Conservation (phyloP, 2,888 invertebrate genomes). For the Agriopis marginaria region DNA sequence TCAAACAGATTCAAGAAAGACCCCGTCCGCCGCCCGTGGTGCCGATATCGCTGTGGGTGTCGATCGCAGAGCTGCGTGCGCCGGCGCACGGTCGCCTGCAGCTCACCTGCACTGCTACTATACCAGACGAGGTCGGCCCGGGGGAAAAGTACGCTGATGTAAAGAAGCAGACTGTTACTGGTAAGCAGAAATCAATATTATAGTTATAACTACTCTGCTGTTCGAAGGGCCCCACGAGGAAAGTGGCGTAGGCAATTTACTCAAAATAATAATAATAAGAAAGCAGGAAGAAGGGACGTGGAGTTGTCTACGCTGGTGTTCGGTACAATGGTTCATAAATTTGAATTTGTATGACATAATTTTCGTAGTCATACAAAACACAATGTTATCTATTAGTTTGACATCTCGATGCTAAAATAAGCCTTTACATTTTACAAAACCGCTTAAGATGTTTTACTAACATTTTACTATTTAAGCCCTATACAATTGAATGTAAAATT, state of each 20-base stretch:
- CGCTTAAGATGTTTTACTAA: neutral
- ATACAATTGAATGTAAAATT: neutral
- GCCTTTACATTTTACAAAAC: too few species aligned
- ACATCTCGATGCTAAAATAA: too few species aligned
- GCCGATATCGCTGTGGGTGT: slow-evolving; percentile 90
- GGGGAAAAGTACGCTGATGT: slow-evolving; percentile 91
- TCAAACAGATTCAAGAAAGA: slow-evolving; percentile 70
- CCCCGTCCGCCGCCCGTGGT: slow-evolving; percentile 78
- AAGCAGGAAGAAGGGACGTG: too few species aligned
- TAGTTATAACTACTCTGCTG: too few species aligned
- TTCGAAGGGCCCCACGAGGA: too few species aligned
- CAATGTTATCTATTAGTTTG: too few species aligned
- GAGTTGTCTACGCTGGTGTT: too few species aligned
- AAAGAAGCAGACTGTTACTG: slow-evolving; percentile 90
- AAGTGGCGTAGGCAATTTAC: too few species aligned
- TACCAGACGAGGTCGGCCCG: slow-evolving; percentile 90
- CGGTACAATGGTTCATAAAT: too few species aligned
- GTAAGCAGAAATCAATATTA: slow-evolving; percentile 72
- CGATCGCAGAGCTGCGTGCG: slow-evolving; percentile 90
- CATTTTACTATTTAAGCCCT: neutral
- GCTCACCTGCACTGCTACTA: slow-evolving; percentile 92
- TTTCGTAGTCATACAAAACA: too few species aligned
- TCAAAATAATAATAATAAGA: too few species aligned
- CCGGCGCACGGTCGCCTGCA: slow-evolving; percentile 90
- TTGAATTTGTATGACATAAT: too few species aligned